Evolutionary conservation across 2,888 invertebrate genomes (phyloP).

Genomic region (Ashinkailepas kermadecensis): DNA sequence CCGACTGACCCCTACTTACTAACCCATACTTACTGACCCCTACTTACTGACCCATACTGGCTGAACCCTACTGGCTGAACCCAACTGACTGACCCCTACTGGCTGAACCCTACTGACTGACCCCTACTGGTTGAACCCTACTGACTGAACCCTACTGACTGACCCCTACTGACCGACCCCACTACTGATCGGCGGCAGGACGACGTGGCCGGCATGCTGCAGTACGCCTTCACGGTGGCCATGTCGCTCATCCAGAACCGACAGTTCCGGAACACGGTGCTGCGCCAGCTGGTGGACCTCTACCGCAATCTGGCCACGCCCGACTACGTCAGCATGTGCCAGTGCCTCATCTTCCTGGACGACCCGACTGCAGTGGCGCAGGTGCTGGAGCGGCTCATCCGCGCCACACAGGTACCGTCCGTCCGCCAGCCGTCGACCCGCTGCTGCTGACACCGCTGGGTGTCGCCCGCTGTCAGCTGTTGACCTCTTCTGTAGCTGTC

Average conservation of each 20-base stretch:
- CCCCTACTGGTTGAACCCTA: no score
- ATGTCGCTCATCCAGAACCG: constrained; percentile 94
- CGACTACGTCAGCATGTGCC: constrained; percentile 97
- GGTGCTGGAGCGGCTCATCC: constrained; percentile 22
- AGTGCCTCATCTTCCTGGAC: constrained; percentile 93
- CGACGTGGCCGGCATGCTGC: constrained; percentile 80
- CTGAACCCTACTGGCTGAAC: no score
- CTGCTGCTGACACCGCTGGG: no score
- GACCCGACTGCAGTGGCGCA: constrained; percentile 40
- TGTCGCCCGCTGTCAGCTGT: no score
- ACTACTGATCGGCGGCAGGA: constrained; percentile 48
- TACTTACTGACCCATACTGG: no score
- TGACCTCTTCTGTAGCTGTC: no score
- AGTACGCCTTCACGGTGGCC: constrained; percentile 91
- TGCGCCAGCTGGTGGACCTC: constrained; percentile 78
- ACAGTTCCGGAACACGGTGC: constrained; percentile 81
- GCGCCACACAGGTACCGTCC: neutral
- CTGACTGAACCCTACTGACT: no score
- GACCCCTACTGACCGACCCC: neutral
- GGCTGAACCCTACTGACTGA: no score
- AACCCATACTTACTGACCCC: no score
- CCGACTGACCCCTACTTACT: no score
- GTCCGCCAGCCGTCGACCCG: no score
- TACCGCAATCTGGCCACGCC: constrained; percentile 83
- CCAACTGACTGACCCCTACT: no score